Evolutionary conservation across 2,113 vertebrate genomes (phyloP), one percentile per base, ranked within the genome.

Genomic region (Festucalex cinctus): DNA sequence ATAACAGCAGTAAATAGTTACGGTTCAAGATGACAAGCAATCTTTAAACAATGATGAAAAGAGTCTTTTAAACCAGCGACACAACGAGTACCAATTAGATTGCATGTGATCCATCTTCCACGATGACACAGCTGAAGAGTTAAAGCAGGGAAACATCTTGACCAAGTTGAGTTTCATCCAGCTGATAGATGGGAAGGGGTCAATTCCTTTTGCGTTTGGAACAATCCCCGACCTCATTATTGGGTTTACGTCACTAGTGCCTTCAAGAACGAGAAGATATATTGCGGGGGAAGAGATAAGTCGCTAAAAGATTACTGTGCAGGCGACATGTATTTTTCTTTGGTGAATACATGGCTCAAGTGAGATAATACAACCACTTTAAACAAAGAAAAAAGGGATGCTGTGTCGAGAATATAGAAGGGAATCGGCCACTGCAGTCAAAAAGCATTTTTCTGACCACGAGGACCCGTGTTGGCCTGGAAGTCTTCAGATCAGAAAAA

Each of bases 141-240:
- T 57, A 49, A 5, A 49, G 41, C 76, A 54, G 63, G 70, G 75
- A 69, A 64, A 32, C 37, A 56, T 41, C 9, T n/a, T 72, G 58
- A 82, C 71, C 66, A 82, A 79, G 72, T 56, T 68, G 48, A 83
- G 64, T 81, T 81, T 85, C 66, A 82, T 75, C 74, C 79, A 75
- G 69, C 49, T 57, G 39, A 68, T 65, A 74, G 73, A 85, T 70
- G 28, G 58, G 85, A 63, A 51, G 61, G 71, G 53, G 72, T 58
- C 37, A 75, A 8, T 56, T 24, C 53, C 24, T 56, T 28, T 12
- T 10, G n/a, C 22, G n/a, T 24, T 53, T 53, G 9, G 8, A 63
- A 70, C 68, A 54, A 43, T 64, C 59, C 59, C 63, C 36, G 69
- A 57, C 65, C 59, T 66, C 69, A 67, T 71, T 68, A 68, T 62